Conservation (phyloP, 2,888 invertebrate genomes). For the Caenorhabditis sp. region DNA sequence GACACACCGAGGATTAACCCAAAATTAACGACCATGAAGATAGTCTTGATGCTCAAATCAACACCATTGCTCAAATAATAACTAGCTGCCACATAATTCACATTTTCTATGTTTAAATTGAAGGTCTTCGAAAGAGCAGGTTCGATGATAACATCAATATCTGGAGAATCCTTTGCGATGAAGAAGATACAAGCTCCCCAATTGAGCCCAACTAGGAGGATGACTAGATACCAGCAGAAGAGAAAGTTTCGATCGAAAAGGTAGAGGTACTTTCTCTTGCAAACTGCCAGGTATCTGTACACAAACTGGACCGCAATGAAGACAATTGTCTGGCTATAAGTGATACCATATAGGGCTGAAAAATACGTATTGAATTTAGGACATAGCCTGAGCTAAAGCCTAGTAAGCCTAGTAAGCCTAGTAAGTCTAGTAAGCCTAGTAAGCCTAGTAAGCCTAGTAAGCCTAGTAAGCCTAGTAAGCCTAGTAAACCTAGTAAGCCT, state of each 20-base stretch:
- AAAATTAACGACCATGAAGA: slow-evolving; percentile 29
- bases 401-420: no score
- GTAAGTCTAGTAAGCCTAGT: no score
- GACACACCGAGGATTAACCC: neutral
- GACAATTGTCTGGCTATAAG: slow-evolving; percentile 27
- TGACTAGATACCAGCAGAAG: slow-evolving; percentile 13
- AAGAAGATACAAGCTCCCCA: slow-evolving; percentile 32
- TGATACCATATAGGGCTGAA: slow-evolving; percentile 27
- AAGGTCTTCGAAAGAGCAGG: slow-evolving; percentile 15
- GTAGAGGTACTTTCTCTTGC: slow-evolving; percentile 11
- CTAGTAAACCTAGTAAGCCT: no score
- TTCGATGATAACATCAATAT: slow-evolving; percentile 21
- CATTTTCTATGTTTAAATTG: slow-evolving; percentile 16
- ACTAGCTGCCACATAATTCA: slow-evolving; percentile 27
- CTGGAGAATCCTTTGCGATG: slow-evolving; percentile 12
- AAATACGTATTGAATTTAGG: no score
- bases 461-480: no score
- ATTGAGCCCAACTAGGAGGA: slow-evolving; percentile 17
- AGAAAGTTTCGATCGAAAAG: slow-evolving; percentile 22
- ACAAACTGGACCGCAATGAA: slow-evolving; percentile 29
- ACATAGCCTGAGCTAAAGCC: no score
- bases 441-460: no score
- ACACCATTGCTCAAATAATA: slow-evolving; percentile 8
- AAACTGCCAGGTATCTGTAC: slow-evolving; percentile 19
- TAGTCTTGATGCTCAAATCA: neutral